Conservation (phyloP, 2,113 vertebrate species). For the Gracilinanus agilis region DNA sequence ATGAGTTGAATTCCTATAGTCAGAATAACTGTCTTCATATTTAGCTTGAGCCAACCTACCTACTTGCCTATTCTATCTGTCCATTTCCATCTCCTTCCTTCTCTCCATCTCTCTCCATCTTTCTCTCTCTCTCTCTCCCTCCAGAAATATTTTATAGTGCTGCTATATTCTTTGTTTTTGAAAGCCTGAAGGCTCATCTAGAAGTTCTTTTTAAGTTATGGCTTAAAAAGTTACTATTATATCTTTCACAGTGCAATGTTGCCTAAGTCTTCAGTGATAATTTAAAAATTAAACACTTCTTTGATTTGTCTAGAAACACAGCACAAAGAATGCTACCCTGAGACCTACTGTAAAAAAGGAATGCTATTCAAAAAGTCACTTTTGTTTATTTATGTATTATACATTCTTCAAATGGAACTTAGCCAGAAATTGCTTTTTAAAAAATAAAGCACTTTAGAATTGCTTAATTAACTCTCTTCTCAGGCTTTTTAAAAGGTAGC, state of each 20-base stretch:
- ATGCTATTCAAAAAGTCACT: not conserved
- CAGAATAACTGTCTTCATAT: not conserved
- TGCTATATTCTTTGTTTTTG: not conserved
- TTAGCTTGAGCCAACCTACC: not conserved
- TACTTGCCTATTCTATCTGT: too few species aligned
- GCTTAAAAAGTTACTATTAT: not conserved
- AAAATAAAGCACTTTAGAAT: not conserved
- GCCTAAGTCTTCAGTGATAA: not conserved
- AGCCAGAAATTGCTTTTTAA: conserved; percentile 22
- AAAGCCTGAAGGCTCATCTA: not conserved
- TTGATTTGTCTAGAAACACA: not conserved
- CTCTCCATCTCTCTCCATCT: too few species aligned
- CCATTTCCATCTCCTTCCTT: too few species aligned
- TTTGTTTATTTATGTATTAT: not conserved
- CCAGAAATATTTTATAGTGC: not conserved
- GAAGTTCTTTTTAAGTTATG: not conserved
- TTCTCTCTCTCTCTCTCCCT: too few species aligned
- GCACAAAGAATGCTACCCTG: not conserved
- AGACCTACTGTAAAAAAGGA: not conserved
- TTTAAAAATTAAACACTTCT: not conserved
- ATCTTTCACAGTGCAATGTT: not conserved
- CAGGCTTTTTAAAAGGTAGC: conserved; percentile 13
- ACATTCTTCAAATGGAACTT: not conserved
- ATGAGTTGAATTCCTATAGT: not conserved
- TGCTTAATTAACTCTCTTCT: conserved; percentile 24